Evolutionary conservation across 2,797 vertebrate genomes (phyloP).

Genomic region (Chelon auratus): DNA sequence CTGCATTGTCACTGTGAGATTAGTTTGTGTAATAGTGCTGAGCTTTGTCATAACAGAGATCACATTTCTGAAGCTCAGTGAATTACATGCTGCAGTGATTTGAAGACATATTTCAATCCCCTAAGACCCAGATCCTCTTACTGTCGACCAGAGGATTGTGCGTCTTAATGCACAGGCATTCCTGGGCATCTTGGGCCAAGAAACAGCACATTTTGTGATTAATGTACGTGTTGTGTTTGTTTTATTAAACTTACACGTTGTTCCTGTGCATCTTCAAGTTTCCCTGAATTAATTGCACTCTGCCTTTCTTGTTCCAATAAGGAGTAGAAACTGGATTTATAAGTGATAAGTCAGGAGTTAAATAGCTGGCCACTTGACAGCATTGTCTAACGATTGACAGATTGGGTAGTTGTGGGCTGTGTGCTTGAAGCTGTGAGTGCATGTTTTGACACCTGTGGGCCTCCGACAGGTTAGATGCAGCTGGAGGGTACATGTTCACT

Average conservation of each 20-base stretch:
- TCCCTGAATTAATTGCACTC: conserved; percentile 13
- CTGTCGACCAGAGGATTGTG: neutral
- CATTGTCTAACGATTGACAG: conserved; percentile 66
- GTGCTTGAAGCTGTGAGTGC: conserved; percentile 44
- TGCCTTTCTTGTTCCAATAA: conserved; percentile 14
- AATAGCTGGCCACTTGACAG: conserved; percentile 54
- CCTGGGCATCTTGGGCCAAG: neutral
- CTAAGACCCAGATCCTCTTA: neutral
- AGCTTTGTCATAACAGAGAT: conserved; percentile 20
- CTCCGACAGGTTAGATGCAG: conserved; percentile 42
- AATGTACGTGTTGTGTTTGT: neutral
- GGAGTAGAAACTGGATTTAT: conserved; percentile 49
- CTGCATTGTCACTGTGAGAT: conserved; percentile 1
- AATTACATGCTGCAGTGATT: conserved; percentile 22
- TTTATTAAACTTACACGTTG: conserved; percentile 25
- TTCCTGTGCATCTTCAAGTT: conserved; percentile 25
- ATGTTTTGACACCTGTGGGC: conserved; percentile 74
- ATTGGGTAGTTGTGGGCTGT: conserved; percentile 44
- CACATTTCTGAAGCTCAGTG: conserved; percentile 16
- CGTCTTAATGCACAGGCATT: neutral
- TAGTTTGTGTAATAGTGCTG: conserved; percentile 5
- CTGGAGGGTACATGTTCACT: conserved; percentile 31
- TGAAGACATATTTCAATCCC: conserved; percentile 28
- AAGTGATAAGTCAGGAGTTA: conserved; percentile 45
- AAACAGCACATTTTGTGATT: neutral